These are phyloP conservation scores for fruit fly (Drosophila melanogaster) DNA, from an alignment of 1,140 invertebrate species.

Conservation along the genomic window Release_6_plus_ISO1_MT NT_033779.5:10074501-10075000, in stretches of 20 bases:
- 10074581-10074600: background rate
- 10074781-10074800: constrained; percentile 21
- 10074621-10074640: background rate
- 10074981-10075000: constrained; percentile 45
- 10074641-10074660: constrained; percentile 7
- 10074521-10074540: constrained; percentile 86
- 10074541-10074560: background rate
- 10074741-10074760: constrained; percentile 1
- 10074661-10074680: constrained; percentile 13
- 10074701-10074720: constrained; percentile 30
- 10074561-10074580: no score
- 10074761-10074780: constrained; percentile 17
- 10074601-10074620: background rate
- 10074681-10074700: constrained; percentile 32
- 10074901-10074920: constrained; percentile 9
- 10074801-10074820: constrained; percentile 78
- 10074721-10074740: constrained; percentile 25
- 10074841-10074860: constrained; percentile 39
- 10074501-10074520: constrained; percentile 88
- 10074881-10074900: constrained; percentile 57
- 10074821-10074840: constrained; percentile 34
- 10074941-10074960: background rate
- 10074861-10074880: constrained; percentile 46
- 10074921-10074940: background rate
- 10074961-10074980: constrained; percentile 59